Evolutionary conservation across 2,888 invertebrate species (phyloP).

Genomic region (Ormyrus rosae): DNA sequence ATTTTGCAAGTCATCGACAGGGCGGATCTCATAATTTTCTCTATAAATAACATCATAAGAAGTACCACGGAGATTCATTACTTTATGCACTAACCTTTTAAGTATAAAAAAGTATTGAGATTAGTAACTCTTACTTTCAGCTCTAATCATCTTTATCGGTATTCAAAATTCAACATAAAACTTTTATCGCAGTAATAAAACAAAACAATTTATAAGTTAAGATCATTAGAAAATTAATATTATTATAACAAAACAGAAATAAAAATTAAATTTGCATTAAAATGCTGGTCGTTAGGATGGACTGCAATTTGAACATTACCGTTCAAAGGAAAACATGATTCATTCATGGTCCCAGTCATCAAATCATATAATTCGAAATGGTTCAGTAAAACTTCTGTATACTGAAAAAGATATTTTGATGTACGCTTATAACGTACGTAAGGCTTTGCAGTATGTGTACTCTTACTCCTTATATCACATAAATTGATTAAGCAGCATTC

Average conservation of each 20-base stretch:
- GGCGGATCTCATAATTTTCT: slow-evolving; percentile 65
- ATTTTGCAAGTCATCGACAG: slow-evolving; percentile 64
- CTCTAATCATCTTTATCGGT: slow-evolving; percentile 38
- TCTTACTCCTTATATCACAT: slow-evolving; percentile 70
- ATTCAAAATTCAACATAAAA: slow-evolving; percentile 39
- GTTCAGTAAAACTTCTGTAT: slow-evolving; percentile 57
- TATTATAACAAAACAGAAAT: slow-evolving; percentile 48
- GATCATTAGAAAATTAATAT: slow-evolving; percentile 40
- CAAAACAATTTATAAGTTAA: slow-evolving; percentile 52
- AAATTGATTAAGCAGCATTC: slow-evolving; percentile 68
- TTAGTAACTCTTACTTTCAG: slow-evolving; percentile 4
- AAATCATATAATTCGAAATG: slow-evolving; percentile 69
- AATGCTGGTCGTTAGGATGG: slow-evolving; percentile 31
- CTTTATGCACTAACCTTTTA: slow-evolving; percentile 12
- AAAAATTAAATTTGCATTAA: slow-evolving; percentile 31
- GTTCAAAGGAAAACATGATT: slow-evolving; percentile 65
- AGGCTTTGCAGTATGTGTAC: slow-evolving; percentile 61
- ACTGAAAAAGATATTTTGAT: slow-evolving; percentile 45
- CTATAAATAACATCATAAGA: slow-evolving; percentile 32
- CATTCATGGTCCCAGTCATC: slow-evolving; percentile 70
- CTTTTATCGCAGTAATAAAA: slow-evolving; percentile 44
- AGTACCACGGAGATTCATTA: slow-evolving; percentile 39
- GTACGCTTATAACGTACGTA: slow-evolving; percentile 59
- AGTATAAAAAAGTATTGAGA: slow-evolving; percentile 35
- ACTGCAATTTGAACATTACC: slow-evolving; percentile 62